A percentile compares a stretch with the other conserved stretches of the same genome.
These are phyloP conservation scores for Malacoraja senta DNA, from an alignment of 2,797 vertebrate species.

Conservation along the genomic window DNA sequence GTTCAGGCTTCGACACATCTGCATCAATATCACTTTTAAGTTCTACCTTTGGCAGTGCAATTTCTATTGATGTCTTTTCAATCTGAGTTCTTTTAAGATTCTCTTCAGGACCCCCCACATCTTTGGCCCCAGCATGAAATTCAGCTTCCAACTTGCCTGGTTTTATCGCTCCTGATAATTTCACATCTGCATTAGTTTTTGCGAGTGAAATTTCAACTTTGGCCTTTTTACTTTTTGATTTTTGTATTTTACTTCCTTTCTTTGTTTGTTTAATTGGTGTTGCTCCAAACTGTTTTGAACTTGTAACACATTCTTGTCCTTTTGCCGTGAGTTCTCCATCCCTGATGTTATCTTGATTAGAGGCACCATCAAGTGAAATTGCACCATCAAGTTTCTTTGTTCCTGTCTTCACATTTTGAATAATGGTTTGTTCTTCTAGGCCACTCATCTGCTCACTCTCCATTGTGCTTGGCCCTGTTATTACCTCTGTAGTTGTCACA, in stretches of 20 bases:
- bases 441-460: not conserved
- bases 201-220: not conserved
- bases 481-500: slow-evolving; percentile 45
- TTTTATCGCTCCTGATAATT: no score
- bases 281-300: no score
- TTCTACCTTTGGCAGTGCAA: slow-evolving; percentile 42
- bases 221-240: slow-evolving; percentile 43
- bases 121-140: no score
- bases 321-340: not conserved
- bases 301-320: not conserved
- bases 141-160: no score
- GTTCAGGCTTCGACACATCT: not conserved
- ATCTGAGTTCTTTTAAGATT: not conserved
- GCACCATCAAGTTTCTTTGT: slow-evolving; percentile 42
- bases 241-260: slow-evolving; percentile 43
- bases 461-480: no score
- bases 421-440: slow-evolving; percentile 38
- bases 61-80: slow-evolving; percentile 25
- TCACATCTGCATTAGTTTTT: no score
- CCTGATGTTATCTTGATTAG: not conserved
- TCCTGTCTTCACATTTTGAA: slow-evolving; percentile 39
- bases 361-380: not conserved
- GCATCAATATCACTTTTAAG: slow-evolving; percentile 4
- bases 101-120: not conserved
- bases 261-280: slow-evolving; percentile 31